Evolutionary conservation across 2,888 invertebrate genomes (phyloP).

Genomic region (Tupiocoris notatus): DNA sequence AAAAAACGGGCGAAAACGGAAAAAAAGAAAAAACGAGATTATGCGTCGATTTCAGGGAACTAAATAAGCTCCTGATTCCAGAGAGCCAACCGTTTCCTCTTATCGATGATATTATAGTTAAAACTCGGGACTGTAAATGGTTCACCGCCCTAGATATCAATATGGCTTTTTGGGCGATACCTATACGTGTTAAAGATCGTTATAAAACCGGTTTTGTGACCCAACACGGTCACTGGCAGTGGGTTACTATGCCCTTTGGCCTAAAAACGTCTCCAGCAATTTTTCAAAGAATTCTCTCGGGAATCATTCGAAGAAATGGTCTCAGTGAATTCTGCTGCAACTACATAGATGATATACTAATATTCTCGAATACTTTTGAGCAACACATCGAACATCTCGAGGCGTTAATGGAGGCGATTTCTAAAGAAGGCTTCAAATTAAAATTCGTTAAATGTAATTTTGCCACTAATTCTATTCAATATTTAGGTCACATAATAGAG

Average conservation of each 20-base stretch:
- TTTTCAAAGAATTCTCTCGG: slow-evolving; percentile 3
- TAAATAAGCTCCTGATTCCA: slow-evolving; percentile 37
- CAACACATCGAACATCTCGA: slow-evolving; percentile 3
- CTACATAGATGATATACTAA: slow-evolving; percentile 15
- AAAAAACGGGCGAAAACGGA: slow-evolving; percentile 20
- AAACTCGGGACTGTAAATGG: slow-evolving; percentile 17
- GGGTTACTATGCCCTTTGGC: slow-evolving; percentile 14
- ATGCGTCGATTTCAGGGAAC: slow-evolving; percentile 37
- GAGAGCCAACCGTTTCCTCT: slow-evolving; percentile 36
- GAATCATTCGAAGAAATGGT: neutral
- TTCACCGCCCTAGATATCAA: slow-evolving; percentile 32
- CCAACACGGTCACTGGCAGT: slow-evolving; percentile 5
- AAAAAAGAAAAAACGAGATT: slow-evolving; percentile 13
- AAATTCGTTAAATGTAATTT: slow-evolving; percentile 4
- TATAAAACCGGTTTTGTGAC: slow-evolving; percentile 17
- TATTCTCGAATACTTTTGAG: slow-evolving; percentile 2
- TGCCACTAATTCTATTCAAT: slow-evolving; percentile 3
- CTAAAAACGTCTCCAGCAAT: neutral
- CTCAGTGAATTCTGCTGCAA: neutral
- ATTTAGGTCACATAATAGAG: slow-evolving; percentile 17
- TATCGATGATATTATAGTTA: slow-evolving; percentile 32
- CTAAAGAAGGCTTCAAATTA: neutral
- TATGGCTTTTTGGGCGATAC: slow-evolving; percentile 28
- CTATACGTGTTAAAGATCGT: neutral
- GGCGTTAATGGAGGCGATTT: slow-evolving; percentile 10